phyloP scores from a whole-genome alignment of 2,797 vertebrate genomes.

The Cichlasoma orientale region DNA sequence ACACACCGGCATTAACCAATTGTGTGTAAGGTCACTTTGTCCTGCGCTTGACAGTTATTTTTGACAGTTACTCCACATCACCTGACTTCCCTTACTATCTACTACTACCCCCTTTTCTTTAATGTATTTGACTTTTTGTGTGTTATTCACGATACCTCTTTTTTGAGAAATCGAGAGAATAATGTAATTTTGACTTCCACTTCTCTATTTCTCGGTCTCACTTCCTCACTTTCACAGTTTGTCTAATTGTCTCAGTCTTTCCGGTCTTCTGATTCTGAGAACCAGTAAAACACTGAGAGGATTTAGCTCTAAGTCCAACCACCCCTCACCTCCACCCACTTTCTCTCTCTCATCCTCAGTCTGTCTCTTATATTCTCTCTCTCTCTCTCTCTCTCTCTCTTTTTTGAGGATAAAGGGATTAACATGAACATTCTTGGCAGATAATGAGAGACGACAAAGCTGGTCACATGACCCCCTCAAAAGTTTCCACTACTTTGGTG shows the following conservation, averaged over 20 bases:
- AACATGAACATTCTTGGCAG: conserved; percentile 76
- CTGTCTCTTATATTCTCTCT: conserved; percentile 5
- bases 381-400: conserved; percentile 34
- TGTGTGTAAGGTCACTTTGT: conserved; percentile 58
- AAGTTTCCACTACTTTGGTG: conserved; percentile 76
- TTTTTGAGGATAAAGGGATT: conserved; percentile 77
- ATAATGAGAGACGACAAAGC: conserved; percentile 78
- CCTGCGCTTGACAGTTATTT: conserved; percentile 23
- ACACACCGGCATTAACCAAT: conserved; percentile 59
- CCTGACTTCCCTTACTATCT: conserved; percentile 18
- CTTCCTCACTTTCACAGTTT: background rate
- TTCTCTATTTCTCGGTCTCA: conserved; percentile 4
- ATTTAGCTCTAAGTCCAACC: conserved; percentile 23
- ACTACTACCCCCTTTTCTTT: background rate
- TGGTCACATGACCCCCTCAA: conserved; percentile 73
- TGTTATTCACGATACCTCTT: conserved; percentile 10
- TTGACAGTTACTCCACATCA: conserved; percentile 33
- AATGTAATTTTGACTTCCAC: conserved; percentile 11
- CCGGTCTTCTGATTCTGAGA: conserved; percentile 33
- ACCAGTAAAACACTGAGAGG: conserved; percentile 17
- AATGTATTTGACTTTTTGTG: background rate
- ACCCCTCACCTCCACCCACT: background rate
- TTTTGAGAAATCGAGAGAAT: background rate
- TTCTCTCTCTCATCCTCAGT: background rate
- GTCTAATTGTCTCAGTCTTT: conserved; percentile 4